Percentiles rank a stretch among this genome's conserved stretches.
These are phyloP conservation scores for Schizothorax lantsangensis DNA, from an alignment of 2,797 vertebrate species.

Conservation along the genomic window DNA sequence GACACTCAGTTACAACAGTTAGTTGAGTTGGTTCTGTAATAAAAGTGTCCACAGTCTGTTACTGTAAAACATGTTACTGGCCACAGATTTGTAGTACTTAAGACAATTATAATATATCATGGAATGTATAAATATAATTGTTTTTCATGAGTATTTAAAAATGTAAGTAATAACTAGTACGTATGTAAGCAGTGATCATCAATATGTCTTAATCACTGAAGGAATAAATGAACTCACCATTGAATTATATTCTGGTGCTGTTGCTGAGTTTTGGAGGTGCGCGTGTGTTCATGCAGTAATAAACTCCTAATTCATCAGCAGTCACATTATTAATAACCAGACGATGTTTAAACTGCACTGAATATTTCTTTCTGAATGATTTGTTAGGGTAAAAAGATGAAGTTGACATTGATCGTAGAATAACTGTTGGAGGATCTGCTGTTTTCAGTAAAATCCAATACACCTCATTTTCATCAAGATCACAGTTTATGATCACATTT, in stretches of 20 bases:
- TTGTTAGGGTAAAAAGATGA: too few relatives aligned
- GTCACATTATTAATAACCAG: constrained; percentile 40
- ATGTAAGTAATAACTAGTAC: background rate
- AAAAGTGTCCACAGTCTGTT: background rate
- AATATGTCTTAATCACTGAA: background rate
- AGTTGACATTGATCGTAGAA: too few relatives aligned
- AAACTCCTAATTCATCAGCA: constrained; percentile 48
- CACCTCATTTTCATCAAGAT: too few relatives aligned
- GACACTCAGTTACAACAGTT: background rate
- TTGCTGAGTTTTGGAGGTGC: background rate
- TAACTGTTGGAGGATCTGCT: too few relatives aligned
- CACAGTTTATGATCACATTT: too few relatives aligned
- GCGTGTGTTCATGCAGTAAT: constrained; percentile 24
- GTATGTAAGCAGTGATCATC: background rate
- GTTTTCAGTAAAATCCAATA: too few relatives aligned
- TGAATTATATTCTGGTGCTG: constrained; percentile 37
- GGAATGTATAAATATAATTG: background rate
- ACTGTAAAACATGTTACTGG: background rate
- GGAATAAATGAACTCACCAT: background rate
- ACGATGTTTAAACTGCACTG: background rate
- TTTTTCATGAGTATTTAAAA: background rate
- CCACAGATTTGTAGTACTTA: background rate
- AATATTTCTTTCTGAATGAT: too few relatives aligned
- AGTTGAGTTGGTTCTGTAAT: background rate
- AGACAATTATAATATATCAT: background rate